A percentile compares a stretch with the other conserved stretches of the same genome.
Conservation (phyloP, 2,113 vertebrate genomes). For the Pangasianodon hypophthalmus region DNA sequence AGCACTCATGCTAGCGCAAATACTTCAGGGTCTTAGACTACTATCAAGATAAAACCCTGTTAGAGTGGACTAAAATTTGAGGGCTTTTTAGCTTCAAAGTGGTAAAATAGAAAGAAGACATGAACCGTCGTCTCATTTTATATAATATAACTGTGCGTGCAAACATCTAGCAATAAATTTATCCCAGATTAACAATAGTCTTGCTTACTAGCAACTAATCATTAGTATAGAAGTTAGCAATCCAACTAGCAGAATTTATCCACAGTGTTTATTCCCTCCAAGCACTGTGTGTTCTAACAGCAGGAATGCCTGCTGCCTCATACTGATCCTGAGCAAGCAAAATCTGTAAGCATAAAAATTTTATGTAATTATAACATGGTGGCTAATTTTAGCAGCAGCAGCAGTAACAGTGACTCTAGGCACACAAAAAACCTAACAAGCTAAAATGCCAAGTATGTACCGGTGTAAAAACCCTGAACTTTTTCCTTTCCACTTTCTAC, state of each 20-base stretch:
- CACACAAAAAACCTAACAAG: neutral
- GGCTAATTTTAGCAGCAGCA: neutral
- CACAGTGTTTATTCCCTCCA: neutral
- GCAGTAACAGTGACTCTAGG: neutral
- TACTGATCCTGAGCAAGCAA: neutral
- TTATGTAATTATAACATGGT: neutral
- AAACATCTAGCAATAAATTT: neutral
- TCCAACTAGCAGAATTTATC: neutral
- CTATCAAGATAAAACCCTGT: too few relatives aligned
- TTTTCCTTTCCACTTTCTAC: neutral
- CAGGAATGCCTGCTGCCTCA: neutral
- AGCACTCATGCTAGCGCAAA: too few relatives aligned
- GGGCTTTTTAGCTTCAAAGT: neutral
- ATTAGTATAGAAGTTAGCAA: neutral
- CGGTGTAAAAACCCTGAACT: neutral
- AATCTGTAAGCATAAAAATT: neutral
- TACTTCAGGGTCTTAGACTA: too few relatives aligned
- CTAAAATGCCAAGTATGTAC: neutral
- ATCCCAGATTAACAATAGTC: neutral
- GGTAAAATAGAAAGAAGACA: neutral
- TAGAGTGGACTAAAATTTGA: too few relatives aligned
- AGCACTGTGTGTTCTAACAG: neutral
- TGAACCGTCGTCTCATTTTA: neutral
- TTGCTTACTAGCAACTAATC: neutral
- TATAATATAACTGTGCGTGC: neutral